phyloP scores from a whole-genome alignment of 2,797 vertebrate genomes.

The Semaprochilodus insignis region DNA sequence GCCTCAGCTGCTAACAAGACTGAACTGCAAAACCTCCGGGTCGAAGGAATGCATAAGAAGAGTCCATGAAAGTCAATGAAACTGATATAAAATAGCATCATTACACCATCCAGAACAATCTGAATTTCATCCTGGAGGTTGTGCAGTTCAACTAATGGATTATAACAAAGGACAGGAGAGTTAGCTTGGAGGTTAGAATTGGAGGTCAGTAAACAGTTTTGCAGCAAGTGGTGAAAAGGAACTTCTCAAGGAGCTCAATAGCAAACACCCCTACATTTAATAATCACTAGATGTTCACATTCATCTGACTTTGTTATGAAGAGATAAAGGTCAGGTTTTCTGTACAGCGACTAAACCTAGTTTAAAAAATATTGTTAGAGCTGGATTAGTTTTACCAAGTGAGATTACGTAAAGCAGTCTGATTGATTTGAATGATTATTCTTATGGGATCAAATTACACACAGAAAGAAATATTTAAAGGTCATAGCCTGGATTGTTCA shows the following conservation, averaged over 20 bases:
- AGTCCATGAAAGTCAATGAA: not conserved
- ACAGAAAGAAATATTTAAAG: too few relatives aligned
- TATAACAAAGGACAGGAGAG: not conserved
- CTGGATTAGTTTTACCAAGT: not conserved
- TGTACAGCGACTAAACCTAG: too few relatives aligned
- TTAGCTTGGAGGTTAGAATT: constrained; percentile 1
- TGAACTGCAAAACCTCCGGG: constrained; percentile 47
- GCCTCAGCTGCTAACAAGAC: constrained; percentile 47
- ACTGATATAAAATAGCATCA: not conserved
- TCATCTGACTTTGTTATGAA: not conserved
- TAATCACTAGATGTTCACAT: not conserved
- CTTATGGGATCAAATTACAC: too few relatives aligned
- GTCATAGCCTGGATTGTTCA: too few relatives aligned
- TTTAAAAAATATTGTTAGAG: not conserved
- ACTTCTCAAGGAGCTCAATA: not conserved
- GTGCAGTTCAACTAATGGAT: constrained; percentile 40
- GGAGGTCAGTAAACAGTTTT: not conserved
- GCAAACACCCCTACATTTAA: not conserved
- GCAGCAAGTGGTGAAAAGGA: not conserved
- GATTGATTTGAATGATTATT: not conserved
- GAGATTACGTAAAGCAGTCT: not conserved
- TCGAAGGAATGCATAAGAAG: too few relatives aligned
- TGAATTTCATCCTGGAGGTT: constrained; percentile 22
- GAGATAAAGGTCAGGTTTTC: too few relatives aligned
- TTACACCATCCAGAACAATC: too few relatives aligned